These are phyloP conservation scores for Xylocampa areola DNA, from an alignment of 2,888 invertebrate species.

Conservation along the genomic window DNA sequence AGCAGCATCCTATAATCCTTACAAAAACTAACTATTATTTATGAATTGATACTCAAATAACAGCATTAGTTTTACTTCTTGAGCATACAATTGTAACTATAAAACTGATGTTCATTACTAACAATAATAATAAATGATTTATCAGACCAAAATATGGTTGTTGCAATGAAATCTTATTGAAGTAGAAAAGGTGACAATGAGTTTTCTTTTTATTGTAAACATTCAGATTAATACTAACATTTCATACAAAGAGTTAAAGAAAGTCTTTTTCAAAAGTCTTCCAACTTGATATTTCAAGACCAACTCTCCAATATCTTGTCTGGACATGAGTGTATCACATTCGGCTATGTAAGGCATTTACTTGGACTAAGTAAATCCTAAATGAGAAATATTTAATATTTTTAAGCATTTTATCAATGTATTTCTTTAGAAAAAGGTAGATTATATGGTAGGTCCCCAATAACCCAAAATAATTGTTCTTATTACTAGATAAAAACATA, in stretches of 20 bases:
- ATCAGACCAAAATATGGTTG: neutral
- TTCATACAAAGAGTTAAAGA: slow-evolving; percentile 66
- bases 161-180: neutral
- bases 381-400: slow-evolving; percentile 55
- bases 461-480: slow-evolving; percentile 14
- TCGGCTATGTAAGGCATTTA: slow-evolving; percentile 66
- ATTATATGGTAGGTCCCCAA: slow-evolving; percentile 21
- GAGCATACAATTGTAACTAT: slow-evolving; percentile 1
- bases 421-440: slow-evolving; percentile 9
- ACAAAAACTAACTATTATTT: slow-evolving; percentile 34
- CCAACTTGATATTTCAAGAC: slow-evolving; percentile 65
- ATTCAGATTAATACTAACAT: slow-evolving; percentile 70
- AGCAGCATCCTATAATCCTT: slow-evolving; percentile 15
- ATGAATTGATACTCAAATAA: slow-evolving; percentile 9
- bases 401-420: slow-evolving; percentile 14
- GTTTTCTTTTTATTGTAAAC: slow-evolving; percentile 11
- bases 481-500: slow-evolving; percentile 4
- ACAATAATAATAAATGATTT: neutral
- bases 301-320: slow-evolving; percentile 65
- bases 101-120: slow-evolving; percentile 1
- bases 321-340: slow-evolving; percentile 68
- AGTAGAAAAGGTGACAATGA: neutral
- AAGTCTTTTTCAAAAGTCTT: slow-evolving; percentile 63
- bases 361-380: slow-evolving; percentile 65
- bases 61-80: slow-evolving; percentile 9